Evolutionary conservation across 2,113 vertebrate genomes (phyloP), one percentile per base, ranked within the genome.

Genomic region (Labrus mixtus): DNA sequence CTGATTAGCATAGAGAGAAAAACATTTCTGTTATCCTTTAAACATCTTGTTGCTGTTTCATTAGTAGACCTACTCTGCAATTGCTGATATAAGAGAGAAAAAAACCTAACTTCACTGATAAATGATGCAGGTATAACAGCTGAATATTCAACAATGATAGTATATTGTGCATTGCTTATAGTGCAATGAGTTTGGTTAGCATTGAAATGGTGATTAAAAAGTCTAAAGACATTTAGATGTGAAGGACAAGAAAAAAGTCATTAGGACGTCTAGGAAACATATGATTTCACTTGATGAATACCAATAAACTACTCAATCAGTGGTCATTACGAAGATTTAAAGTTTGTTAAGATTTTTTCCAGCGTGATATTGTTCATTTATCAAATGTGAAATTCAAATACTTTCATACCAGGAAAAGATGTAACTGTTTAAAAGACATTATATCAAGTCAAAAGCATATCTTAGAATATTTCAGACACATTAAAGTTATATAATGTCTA

Each of bases 1-100:
- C 6, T 43, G 61, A 69, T 73, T 46, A 39, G 22, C 53, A 63
- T 58, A 46, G 4, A 56, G 33, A 46, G 25, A 39, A 68, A 78
- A 70, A 55, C 12, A 48, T 50, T 50, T 7, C 46, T 5, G 45
- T 46, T 17, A 48, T 17, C 46, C 16, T 17, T 48, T 15, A 48
- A 48, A 48, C 46, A 48, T 48, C 46, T 6, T 48, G 15, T 48
- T 48, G 1, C 46, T 3, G 46, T 19, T 41, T 48, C 46, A 48
- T 48, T 17, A 48, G 15, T 6, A 33, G 29, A 6, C 1, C 29
- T 17, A 17, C 6, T 48, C 16, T 48, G 15, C 6, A 17, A 4
- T 5, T 17, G 39, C 39, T 11, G 39, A 9, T 41, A 41, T 41
- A 1, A 25, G 39, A 10, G 16, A 48, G 46, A 17, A 17, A 48